A percentile compares a stretch with the other conserved stretches of the same genome.
Evolutionary conservation across 1,140 invertebrate species (phyloP).

Genomic region (Rhizoglyphus robini): DNA sequence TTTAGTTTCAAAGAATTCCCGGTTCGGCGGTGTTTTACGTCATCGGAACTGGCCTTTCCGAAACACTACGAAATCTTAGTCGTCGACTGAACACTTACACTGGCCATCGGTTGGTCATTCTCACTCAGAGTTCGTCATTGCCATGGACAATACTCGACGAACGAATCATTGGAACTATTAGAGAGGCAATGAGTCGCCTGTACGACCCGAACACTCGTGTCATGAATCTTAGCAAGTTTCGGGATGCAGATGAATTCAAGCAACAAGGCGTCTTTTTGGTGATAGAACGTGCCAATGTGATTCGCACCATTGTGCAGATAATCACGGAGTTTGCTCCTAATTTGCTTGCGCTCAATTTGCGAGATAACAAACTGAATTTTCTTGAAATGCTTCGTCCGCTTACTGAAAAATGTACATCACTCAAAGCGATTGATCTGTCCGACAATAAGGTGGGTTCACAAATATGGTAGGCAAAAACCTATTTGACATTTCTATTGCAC

Average conservation of each 20-base stretch:
- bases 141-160: neutral
- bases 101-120: constrained; percentile 30
- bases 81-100: constrained; percentile 29
- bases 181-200: constrained; percentile 55
- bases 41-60: constrained; percentile 27
- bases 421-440: constrained; percentile 63
- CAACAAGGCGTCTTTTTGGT: constrained; percentile 53
- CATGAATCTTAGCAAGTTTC: constrained; percentile 62
- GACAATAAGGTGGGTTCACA: constrained; percentile 59
- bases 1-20: constrained; percentile 31
- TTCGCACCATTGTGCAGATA: constrained; percentile 56
- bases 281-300: constrained; percentile 52
- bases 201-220: constrained; percentile 59
- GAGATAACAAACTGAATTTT: constrained; percentile 57
- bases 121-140: neutral
- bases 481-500: constrained; percentile 28
- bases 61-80: constrained; percentile 26
- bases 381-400: constrained; percentile 52
- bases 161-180: neutral
- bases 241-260: constrained; percentile 56
- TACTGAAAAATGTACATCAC: constrained; percentile 47
- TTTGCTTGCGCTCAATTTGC: constrained; percentile 61
- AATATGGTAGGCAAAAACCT: neutral
- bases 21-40: constrained; percentile 32
- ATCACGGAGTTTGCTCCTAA: constrained; percentile 65